Percentiles rank a stretch among this genome's conserved stretches.
These are phyloP conservation scores for Phoebastria nigripes DNA, from an alignment of 2,797 vertebrate genomes.

Conservation along the genomic window DNA sequence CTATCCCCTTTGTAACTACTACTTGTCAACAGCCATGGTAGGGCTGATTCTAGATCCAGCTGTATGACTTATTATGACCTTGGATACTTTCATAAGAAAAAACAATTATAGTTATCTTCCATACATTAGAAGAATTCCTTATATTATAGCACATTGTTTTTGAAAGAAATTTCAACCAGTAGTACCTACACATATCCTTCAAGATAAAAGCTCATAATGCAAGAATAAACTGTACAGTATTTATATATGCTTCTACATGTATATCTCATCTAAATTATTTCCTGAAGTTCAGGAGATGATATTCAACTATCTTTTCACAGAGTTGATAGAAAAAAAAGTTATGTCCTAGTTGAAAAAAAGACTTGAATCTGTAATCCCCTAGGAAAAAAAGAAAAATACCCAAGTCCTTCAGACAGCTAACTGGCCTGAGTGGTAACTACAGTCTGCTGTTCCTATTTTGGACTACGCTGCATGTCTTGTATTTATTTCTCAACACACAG, in stretches of 20 bases:
- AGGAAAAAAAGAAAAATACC: neutral
- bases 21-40: neutral
- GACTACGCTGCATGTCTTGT: neutral
- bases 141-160: neutral
- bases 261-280: constrained; percentile 16
- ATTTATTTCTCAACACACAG: neutral
- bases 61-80: neutral
- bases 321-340: neutral
- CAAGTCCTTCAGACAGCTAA: neutral
- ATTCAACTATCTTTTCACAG: neutral
- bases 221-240: neutral
- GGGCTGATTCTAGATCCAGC: neutral
- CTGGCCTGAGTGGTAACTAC: neutral
- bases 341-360: neutral
- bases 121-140: neutral
- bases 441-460: neutral
- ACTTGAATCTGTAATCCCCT: neutral
- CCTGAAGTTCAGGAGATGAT: neutral
- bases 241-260: neutral
- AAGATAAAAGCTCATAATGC: neutral
- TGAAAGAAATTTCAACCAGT: neutral
- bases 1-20: neutral
- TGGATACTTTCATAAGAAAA: neutral
- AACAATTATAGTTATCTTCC: neutral
- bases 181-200: neutral